Evolutionary conservation across 2,888 invertebrate species (phyloP), one percentile per base, ranked within the genome.

Genomic region (Rhingia campestris): DNA sequence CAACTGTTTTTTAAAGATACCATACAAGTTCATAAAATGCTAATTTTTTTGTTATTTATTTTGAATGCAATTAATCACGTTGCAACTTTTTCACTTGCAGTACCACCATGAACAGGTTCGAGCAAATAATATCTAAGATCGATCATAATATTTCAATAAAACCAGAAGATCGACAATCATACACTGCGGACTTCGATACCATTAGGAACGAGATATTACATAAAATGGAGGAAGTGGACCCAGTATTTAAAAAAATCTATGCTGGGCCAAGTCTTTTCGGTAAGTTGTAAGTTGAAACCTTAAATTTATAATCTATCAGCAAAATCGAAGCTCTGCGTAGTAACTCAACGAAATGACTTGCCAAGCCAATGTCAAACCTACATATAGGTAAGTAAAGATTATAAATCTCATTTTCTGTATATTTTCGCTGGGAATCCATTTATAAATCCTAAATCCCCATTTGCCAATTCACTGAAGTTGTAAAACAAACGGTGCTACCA

Each of bases 181-280:
- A 58, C 9, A 32, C 10, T 0, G 6, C 35, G 0, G 89, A 88
- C 10, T 88, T 86, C 7, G 0, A 54, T 2, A 5, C 4, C 0
- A 76, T 88, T 0, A 54, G 72, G 7, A 4, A 85, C 3, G 72
- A 81, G 7, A 43, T 88, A 0, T 6, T 86, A 1, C 0, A 32
- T 0, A 85, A 73, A 32, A 67, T 88, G 84, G 4, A 9, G 14
- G 0, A 67, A 6, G 43, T 63, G 35, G 63, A 86, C 30, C 7
- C 6, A 0, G 63, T 73, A 3, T 87, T 87, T 22, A 47, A 45
- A 2, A 5, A 32, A 30, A 32, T 87, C 12, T 86, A 73, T 37
- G 69, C 47, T 4, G 86, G 86, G 4, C 47, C 51, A 1, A 63
- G 61, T 12, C 70, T 87, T 4, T 82, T 76, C 35, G 86, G 86